Percentiles rank a stretch among this genome's conserved stretches.
Conservation (phyloP, 2,113 vertebrate genomes). For the Pachycephala philippinensis region DNA sequence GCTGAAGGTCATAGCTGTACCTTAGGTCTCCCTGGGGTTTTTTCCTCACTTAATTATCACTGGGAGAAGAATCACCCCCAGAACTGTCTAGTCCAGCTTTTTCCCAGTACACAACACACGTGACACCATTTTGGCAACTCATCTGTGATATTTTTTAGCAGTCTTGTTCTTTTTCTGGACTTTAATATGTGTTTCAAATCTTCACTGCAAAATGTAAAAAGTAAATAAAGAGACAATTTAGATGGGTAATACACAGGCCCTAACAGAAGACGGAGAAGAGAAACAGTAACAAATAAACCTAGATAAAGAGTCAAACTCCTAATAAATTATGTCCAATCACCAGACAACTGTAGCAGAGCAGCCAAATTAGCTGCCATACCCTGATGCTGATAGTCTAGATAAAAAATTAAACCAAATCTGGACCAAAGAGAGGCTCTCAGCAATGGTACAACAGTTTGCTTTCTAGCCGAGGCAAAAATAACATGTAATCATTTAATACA, state of each 20-base stretch:
- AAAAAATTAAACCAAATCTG: not conserved
- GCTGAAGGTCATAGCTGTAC: not conserved
- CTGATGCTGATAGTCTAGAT: constrained; percentile 22
- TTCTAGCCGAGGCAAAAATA: constrained; percentile 25
- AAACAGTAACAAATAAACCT: constrained; percentile 11
- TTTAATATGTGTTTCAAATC: not conserved
- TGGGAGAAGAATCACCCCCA: not conserved
- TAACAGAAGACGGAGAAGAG: not conserved
- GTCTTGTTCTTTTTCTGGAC: not conserved
- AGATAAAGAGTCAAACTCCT: constrained; percentile 37
- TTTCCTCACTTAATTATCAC: not conserved
- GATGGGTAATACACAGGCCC: not conserved
- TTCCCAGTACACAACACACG: not conserved
- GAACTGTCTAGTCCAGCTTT: constrained; percentile 5
- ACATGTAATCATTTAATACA: constrained; percentile 45
- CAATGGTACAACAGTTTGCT: constrained; percentile 4
- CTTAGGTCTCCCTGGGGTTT: not conserved
- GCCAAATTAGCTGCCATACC: constrained; percentile 33
- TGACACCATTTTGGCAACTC: constrained; percentile 37
- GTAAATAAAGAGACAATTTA: constrained; percentile 15
- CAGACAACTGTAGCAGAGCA: not conserved
- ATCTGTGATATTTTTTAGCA: not conserved
- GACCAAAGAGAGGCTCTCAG: constrained; percentile 5
- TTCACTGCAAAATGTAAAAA: not conserved
- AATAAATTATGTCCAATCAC: constrained; percentile 31